These are phyloP conservation scores for Caenorhabditis afra DNA, from an alignment of 2,888 invertebrate genomes.

Conservation along the genomic window DNA sequence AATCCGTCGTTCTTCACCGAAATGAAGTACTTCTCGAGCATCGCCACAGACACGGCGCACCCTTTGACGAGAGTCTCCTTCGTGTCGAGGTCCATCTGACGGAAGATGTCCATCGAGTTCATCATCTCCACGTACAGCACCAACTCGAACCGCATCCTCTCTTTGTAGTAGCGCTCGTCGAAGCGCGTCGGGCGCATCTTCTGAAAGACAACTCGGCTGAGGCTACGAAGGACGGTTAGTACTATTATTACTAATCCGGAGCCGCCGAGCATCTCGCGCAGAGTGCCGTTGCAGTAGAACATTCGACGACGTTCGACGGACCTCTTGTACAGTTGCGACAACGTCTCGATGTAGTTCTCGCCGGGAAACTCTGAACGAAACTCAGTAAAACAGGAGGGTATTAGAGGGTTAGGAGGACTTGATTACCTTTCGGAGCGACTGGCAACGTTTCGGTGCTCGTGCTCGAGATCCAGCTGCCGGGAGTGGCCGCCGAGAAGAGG, in stretches of 20 bases:
- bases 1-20: constrained; percentile 68
- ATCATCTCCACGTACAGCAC: constrained; percentile 55
- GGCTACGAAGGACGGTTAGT: constrained; percentile 22
- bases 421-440: constrained; percentile 31
- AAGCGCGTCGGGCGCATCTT: constrained; percentile 54
- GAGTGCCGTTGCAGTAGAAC: constrained; percentile 68
- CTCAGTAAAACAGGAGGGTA: constrained; percentile 5
- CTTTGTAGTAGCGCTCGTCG: constrained; percentile 62
- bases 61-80: constrained; percentile 66
- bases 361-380: constrained; percentile 29
- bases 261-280: constrained; percentile 72
- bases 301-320: constrained; percentile 71
- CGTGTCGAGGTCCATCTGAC: constrained; percentile 38
- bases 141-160: constrained; percentile 61
- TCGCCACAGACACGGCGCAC: constrained; percentile 66
- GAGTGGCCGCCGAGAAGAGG: constrained; percentile 47
- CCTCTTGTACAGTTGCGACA: constrained; percentile 52
- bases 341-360: constrained; percentile 60
- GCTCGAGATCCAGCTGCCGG: constrained; percentile 54
- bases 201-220: constrained; percentile 44
- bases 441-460: constrained; percentile 32
- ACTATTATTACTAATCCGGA: constrained; percentile 62
- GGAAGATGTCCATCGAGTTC: constrained; percentile 48
- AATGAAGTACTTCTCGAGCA: constrained; percentile 74
- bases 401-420: too few species aligned